phyloP scores from a whole-genome alignment of 2,888 invertebrate species.

The Chironomus riparius region DNA sequence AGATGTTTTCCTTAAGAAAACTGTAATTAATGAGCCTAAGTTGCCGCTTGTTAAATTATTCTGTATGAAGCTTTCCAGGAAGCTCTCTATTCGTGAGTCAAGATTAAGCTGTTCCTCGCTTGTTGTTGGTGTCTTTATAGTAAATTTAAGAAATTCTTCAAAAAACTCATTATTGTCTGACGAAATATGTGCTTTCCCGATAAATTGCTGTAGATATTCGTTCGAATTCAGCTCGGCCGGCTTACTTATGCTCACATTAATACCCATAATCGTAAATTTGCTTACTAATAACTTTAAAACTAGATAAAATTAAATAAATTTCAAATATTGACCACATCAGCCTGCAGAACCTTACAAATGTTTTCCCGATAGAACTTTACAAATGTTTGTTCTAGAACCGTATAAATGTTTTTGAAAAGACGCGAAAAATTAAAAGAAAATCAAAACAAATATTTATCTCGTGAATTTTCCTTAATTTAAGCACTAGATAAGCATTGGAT shows the following conservation, averaged over 20 bases:
- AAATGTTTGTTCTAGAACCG: background rate
- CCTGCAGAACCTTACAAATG: background rate
- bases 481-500: no score
- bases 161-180: slow-evolving; percentile 88
- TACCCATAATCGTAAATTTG: slow-evolving; percentile 54
- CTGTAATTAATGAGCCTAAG: slow-evolving; percentile 75
- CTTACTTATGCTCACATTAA: slow-evolving; percentile 67
- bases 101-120: slow-evolving; percentile 73
- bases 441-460: no score
- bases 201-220: slow-evolving; percentile 68
- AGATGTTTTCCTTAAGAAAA: slow-evolving; percentile 71
- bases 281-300: slow-evolving; percentile 6
- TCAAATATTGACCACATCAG: background rate
- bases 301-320: slow-evolving; percentile 15
- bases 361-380: background rate
- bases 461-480: no score
- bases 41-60: slow-evolving; percentile 87
- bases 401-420: no score
- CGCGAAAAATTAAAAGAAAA: no score
- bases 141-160: slow-evolving; percentile 87
- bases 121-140: slow-evolving; percentile 70
- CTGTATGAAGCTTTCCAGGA: slow-evolving; percentile 65
- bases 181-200: slow-evolving; percentile 68
- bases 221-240: slow-evolving; percentile 73
- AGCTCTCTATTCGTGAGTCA: slow-evolving; percentile 66